phyloP scores from a whole-genome alignment of 1,140 invertebrate species.

The Druon quercuslanigerum region DNA sequence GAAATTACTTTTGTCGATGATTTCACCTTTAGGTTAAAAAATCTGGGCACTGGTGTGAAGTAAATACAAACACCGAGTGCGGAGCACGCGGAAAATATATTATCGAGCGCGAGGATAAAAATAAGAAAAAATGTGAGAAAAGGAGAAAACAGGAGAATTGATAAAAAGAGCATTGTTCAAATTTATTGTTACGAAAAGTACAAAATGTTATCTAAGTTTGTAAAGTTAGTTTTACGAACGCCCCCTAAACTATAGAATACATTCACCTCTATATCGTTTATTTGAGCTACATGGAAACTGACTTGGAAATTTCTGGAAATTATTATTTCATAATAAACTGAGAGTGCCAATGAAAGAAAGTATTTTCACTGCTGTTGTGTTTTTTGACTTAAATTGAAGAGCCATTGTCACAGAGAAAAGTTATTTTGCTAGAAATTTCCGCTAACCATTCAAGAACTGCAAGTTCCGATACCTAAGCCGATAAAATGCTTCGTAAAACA shows the following conservation, averaged over 20 bases:
- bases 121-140: too few relatives aligned
- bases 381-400: conserved; percentile 1
- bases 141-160: too few relatives aligned
- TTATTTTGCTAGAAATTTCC: not conserved
- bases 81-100: too few relatives aligned
- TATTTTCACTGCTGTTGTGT: conserved; percentile 11
- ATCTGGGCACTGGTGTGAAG: too few relatives aligned
- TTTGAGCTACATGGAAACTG: not conserved
- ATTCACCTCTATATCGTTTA: not conserved
- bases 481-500: not conserved
- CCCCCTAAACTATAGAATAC: not conserved
- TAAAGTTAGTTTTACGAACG: not conserved
- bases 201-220: too few relatives aligned
- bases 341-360: not conserved
- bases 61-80: too few relatives aligned
- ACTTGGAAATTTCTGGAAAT: not conserved
- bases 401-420: conserved; percentile 10
- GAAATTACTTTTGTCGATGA: too few relatives aligned
- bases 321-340: not conserved
- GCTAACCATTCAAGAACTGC: not conserved
- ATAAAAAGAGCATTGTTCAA: too few relatives aligned
- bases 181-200: not conserved
- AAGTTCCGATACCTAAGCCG: not conserved
- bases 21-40: too few relatives aligned
- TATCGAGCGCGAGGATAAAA: too few relatives aligned